A percentile compares a stretch with the other conserved stretches of the same genome.
These are phyloP conservation scores for Bursaphelenchus okinawaensis DNA, from an alignment of 2,888 invertebrate species.

Conservation along the genomic window DNA sequence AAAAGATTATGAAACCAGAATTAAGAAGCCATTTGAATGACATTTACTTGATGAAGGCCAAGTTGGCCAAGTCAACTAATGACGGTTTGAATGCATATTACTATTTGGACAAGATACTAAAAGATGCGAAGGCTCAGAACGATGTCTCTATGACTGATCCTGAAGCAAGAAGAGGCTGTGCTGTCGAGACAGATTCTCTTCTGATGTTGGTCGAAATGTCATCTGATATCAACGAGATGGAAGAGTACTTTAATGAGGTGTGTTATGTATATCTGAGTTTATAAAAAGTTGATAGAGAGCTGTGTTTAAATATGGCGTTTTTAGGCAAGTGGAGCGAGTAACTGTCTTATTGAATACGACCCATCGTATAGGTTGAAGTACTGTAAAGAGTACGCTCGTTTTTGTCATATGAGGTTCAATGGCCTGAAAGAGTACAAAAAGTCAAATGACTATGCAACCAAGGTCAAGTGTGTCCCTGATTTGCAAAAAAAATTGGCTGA, in stretches of 20 bases:
- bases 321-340: too few species aligned
- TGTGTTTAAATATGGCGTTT: too few species aligned
- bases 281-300: too few species aligned
- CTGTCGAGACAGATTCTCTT: neutral
- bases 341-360: too few species aligned
- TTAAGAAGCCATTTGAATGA: neutral
- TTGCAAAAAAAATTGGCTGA: too few species aligned
- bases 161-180: neutral
- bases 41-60: neutral
- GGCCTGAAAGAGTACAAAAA: neutral
- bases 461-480: too few species aligned
- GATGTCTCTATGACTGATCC: neutral
- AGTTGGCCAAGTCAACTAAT: neutral
- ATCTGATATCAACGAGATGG: neutral
- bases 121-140: neutral
- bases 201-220: neutral
- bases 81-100: neutral
- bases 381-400: neutral
- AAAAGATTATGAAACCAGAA: neutral
- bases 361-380: neutral
- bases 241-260: neutral
- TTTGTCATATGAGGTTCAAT: neutral
- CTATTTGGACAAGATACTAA: neutral
- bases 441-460: neutral
- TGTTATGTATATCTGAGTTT: too few species aligned